Evolutionary conservation across 2,888 invertebrate genomes (phyloP).

Genomic region (Sesia apiformis): DNA sequence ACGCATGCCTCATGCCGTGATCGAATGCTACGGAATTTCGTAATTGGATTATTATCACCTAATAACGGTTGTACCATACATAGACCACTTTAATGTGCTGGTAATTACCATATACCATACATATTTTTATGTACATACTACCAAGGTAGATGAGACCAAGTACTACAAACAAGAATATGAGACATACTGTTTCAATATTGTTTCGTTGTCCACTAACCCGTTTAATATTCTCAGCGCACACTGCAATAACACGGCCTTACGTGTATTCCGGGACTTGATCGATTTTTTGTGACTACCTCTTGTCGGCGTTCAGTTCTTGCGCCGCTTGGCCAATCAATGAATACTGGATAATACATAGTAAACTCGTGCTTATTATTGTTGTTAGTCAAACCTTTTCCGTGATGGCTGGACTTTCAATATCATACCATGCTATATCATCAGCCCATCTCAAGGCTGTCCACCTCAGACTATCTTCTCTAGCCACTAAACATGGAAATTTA

Average conservation of each 20-base stretch:
- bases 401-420: no score
- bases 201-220: conserved; percentile 5
- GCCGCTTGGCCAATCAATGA: conserved; percentile 1
- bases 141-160: no score
- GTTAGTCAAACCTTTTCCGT: no score
- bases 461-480: no score
- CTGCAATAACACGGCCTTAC: conserved; percentile 5
- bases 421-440: no score
- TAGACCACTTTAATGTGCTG: background rate
- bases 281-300: conserved; percentile 9
- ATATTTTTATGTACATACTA: no score
- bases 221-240: conserved; percentile 7
- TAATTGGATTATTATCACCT: conserved; percentile 15
- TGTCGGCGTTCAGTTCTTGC: conserved; percentile 2
- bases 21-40: conserved; percentile 19
- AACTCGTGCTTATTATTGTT: no score
- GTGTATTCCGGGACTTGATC: conserved; percentile 7
- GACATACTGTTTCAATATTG: background rate
- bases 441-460: no score
- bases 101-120: background rate
- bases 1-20: conserved; percentile 13
- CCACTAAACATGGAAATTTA: no score
- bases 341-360: background rate
- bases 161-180: no score
- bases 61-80: background rate